Percentiles rank a stretch among this genome's conserved stretches.
Evolutionary conservation across 2,113 vertebrate genomes (phyloP).

Genomic region (Coreoperca whiteheadi): DNA sequence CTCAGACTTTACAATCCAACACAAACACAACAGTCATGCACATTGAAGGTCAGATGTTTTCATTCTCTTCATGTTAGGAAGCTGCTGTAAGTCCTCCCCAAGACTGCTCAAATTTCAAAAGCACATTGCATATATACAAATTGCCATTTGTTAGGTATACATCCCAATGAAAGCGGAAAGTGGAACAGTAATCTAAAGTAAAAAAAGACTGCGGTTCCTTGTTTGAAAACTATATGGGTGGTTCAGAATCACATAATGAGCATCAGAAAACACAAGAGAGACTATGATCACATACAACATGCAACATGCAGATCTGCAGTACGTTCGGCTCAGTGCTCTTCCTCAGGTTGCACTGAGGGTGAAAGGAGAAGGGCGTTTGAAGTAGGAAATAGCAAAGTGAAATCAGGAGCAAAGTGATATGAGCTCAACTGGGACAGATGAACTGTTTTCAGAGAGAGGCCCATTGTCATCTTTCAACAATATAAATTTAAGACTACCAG

Average conservation of each 20-base stretch:
- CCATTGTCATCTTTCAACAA: not conserved
- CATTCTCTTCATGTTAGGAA: conserved; percentile 45
- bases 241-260: not conserved
- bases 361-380: not conserved
- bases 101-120: conserved; percentile 54
- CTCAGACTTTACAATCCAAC: conserved; percentile 62
- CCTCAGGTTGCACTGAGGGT: not conserved
- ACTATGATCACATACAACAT: not conserved
- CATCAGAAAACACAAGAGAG: not conserved
- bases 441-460: not conserved
- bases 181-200: not conserved
- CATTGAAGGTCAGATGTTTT: conserved; percentile 50
- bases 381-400: not conserved
- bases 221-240: not conserved
- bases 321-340: not conserved
- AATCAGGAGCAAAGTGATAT: not conserved
- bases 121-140: conserved; percentile 46
- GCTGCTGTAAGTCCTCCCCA: conserved; percentile 32
- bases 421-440: not conserved
- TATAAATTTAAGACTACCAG: not conserved
- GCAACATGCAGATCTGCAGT: not conserved
- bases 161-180: not conserved
- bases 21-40: conserved; percentile 60
- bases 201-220: not conserved
- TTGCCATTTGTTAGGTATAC: conserved; percentile 14